phyloP scores from a whole-genome alignment of 2,888 invertebrate species.

The Rhagophthalmus giganteus region DNA sequence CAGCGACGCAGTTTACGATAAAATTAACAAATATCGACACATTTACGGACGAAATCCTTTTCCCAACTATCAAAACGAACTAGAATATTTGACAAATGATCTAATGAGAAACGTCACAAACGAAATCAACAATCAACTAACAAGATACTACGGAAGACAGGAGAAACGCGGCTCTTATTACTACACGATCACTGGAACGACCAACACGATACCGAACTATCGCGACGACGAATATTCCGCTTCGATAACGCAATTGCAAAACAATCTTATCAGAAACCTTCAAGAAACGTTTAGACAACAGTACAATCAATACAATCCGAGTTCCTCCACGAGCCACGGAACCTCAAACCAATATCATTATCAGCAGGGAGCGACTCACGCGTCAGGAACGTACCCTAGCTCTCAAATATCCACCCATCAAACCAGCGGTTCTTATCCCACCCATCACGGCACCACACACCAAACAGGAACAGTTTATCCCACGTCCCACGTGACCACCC shows the following conservation, averaged over 20 bases:
- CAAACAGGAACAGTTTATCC: neutral
- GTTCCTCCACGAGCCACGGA: neutral
- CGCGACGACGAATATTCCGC: slow-evolving; percentile 46
- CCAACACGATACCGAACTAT: slow-evolving; percentile 46
- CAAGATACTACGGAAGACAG: slow-evolving; percentile 48
- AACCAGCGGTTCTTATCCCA: neutral
- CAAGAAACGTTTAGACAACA: slow-evolving; percentile 32
- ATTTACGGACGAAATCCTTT: slow-evolving; percentile 22
- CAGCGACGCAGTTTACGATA: slow-evolving; percentile 42
- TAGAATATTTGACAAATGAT: slow-evolving; percentile 45
- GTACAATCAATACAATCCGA: slow-evolving; percentile 9
- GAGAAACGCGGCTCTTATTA: slow-evolving; percentile 43
- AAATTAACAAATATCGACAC: slow-evolving; percentile 37
- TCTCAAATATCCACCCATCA: no score
- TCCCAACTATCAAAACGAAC: slow-evolving; percentile 40
- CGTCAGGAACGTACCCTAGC: no score
- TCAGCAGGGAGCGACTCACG: neutral
- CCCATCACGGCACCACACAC: neutral
- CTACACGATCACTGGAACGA: slow-evolving; percentile 36
- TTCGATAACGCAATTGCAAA: slow-evolving; percentile 46
- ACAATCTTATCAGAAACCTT: slow-evolving; percentile 45
- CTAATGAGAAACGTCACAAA: slow-evolving; percentile 46
- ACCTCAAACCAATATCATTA: neutral
- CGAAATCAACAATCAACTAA: slow-evolving; percentile 45
- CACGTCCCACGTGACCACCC: neutral